Conservation (phyloP, 2,888 invertebrate species). For the Phanerotoma sp. region DNA sequence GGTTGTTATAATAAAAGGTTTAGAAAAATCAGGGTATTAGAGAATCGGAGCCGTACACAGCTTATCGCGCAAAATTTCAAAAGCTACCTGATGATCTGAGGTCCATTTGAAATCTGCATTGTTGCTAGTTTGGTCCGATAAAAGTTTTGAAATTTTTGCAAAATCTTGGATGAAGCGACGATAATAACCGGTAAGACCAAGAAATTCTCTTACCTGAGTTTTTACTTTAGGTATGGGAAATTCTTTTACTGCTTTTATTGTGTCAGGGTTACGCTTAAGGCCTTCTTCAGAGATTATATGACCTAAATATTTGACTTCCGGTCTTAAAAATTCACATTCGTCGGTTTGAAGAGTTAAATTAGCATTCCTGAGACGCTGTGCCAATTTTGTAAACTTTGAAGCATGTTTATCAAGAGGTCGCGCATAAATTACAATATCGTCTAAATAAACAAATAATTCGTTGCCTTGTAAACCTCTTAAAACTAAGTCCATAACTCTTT, state of each 20-base stretch:
- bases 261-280: too few relatives aligned
- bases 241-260: too few relatives aligned
- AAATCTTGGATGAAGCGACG: conserved; percentile 36
- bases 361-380: not conserved
- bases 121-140: conserved; percentile 35
- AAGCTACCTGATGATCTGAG: conserved; percentile 17
- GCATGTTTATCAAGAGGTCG: conserved; percentile 2
- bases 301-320: too few relatives aligned
- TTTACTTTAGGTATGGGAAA: too few relatives aligned
- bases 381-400: not conserved
- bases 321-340: not conserved
- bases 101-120: conserved; percentile 27
- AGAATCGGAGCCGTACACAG: conserved; percentile 26
- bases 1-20: conserved; percentile 41
- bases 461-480: not conserved
- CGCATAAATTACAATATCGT: conserved; percentile 3
- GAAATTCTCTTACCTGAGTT: too few relatives aligned
- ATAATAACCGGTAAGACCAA: conserved; percentile 32
- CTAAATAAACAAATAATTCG: not conserved
- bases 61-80: conserved; percentile 22
- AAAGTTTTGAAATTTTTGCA: conserved; percentile 32
- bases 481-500: conserved; percentile 15
- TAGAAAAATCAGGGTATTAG: conserved; percentile 43
- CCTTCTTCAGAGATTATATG: too few relatives aligned
- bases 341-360: not conserved